Base-by-base conservation (phyloP, 2,888 invertebrate species). In the Hemicrepidius hirtus region DNA sequence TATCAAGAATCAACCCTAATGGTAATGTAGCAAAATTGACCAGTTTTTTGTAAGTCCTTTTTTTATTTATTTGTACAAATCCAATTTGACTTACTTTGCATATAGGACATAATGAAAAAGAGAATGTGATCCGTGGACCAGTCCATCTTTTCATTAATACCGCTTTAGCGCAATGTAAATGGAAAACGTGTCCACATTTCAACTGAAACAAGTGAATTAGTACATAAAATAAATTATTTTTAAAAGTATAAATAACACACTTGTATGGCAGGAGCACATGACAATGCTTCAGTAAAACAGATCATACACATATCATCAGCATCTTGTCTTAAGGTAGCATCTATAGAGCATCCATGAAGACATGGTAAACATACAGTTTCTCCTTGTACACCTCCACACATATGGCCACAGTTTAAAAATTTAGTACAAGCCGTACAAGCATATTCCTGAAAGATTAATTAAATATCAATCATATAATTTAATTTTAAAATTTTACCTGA, bases 301-400 rank as follows among this genome's bases (percentile, higher is more conserved):
- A 99, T 97, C 96, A 99, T 98, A 87, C 99, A 99, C 97, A 99
- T 97, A 85, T 99, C 99, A 82, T 99, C 99, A 0, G 97, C 97
- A 85, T 99, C 99, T 86, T 99, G 99, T 13, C 96, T 93, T 62
- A 98, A 88, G 67, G 77, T 81, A 80, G 81, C 78, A 9, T 86
- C 85, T 0, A 87, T 82, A 13, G 87, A 87, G 83, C 98, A 98
- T 1, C 97, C 94, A 80, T 94, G 93, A 76, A 99, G 88, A 84
- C 99, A 99, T 0, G 98, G 97, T 79, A 98, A 87, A 83, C 98
- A 99, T 62, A 87, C 87, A 7, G 89, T 88, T 87, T 99, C 98
- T 76, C 92, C 93, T 21, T 91, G 89, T n/a, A 98, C 95, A 12
- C 99, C 99, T 0, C 97, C 96, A 86, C 99, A 99, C 82, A 93